phyloP scores from a whole-genome alignment of 2,888 invertebrate species.

The Caenorhabditis plicata region DNA sequence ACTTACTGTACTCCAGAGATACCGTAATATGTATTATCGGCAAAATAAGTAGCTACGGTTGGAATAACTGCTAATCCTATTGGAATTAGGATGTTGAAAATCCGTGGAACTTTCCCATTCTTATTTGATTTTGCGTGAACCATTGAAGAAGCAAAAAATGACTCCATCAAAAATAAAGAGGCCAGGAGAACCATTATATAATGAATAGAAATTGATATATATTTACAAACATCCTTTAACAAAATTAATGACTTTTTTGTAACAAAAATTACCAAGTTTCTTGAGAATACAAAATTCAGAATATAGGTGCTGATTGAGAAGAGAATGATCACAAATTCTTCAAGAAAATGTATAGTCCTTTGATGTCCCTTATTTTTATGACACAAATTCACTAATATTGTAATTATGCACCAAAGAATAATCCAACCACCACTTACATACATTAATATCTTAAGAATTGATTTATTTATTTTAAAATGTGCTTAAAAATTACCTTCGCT shows the following conservation, averaged over 20 bases:
- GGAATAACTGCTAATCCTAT: conserved; percentile 35
- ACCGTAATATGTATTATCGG: conserved; percentile 37
- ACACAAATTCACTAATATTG: conserved; percentile 36
- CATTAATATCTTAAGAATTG: no score
- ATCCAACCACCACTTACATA: conserved; percentile 40
- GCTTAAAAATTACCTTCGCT: conserved; percentile 7
- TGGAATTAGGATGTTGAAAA: conserved; percentile 40
- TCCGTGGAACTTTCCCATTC: conserved; percentile 36
- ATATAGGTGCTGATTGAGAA: conserved; percentile 35
- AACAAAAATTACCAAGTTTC: conserved; percentile 9
- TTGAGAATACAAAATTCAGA: conserved; percentile 27
- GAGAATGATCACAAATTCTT: conserved; percentile 41
- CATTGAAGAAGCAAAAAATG: conserved; percentile 47
- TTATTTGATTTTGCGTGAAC: conserved; percentile 41
- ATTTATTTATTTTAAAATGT: no score
- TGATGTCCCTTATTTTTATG: conserved; percentile 49
- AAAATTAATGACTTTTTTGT: background rate
- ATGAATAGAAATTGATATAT: conserved; percentile 33
- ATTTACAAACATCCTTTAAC: conserved; percentile 37
- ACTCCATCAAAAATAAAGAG: conserved; percentile 40
- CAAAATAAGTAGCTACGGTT: conserved; percentile 33
- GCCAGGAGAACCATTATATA: conserved; percentile 43
- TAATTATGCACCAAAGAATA: conserved; percentile 44
- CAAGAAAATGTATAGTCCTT: conserved; percentile 41
- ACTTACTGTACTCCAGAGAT: conserved; percentile 31